Conservation (phyloP, 2,888 invertebrate species). For the Dryocosmus kuriphilus region DNA sequence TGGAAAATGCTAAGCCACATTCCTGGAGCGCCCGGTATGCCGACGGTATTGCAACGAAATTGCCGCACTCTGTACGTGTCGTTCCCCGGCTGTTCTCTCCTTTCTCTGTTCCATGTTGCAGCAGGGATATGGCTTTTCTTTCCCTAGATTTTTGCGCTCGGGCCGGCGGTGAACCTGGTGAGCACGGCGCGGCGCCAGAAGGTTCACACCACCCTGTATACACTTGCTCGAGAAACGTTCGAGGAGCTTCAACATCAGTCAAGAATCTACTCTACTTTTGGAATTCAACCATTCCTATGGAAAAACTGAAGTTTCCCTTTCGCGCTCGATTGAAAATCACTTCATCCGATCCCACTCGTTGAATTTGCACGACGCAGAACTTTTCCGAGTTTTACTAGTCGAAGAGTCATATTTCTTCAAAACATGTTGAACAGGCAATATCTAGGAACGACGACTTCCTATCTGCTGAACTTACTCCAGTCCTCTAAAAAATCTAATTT, state of each 20-base stretch:
- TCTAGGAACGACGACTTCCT: not conserved
- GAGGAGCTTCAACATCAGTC: slow-evolving; percentile 55
- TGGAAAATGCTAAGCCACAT: slow-evolving; percentile 76
- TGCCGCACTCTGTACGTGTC: slow-evolving; percentile 76
- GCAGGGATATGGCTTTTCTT: slow-evolving; percentile 45
- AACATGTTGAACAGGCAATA: slow-evolving; percentile 4
- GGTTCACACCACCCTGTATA: slow-evolving; percentile 51
- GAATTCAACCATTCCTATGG: slow-evolving; percentile 14
- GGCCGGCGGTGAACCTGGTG: not conserved
- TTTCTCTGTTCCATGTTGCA: slow-evolving; percentile 27
- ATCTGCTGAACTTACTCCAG: not conserved
- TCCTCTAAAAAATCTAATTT: slow-evolving; percentile 1
- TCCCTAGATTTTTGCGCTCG: slow-evolving; percentile 31
- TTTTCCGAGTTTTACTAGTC: not conserved
- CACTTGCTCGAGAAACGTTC: slow-evolving; percentile 51
- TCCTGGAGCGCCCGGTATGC: slow-evolving; percentile 75
- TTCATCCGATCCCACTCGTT: not conserved
- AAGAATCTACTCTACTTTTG: slow-evolving; percentile 48
- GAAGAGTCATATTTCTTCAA: slow-evolving; percentile 7
- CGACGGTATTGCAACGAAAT: slow-evolving; percentile 76
- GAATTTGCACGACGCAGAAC: not conserved
- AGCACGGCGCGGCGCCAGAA: slow-evolving; percentile 47
- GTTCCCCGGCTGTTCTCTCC: slow-evolving; percentile 64
- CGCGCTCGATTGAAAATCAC: slow-evolving; percentile 24
- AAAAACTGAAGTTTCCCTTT: slow-evolving; percentile 38